Evolutionary conservation across 2,888 invertebrate species (phyloP).

Genomic region (Barypeithes pellucidus): DNA sequence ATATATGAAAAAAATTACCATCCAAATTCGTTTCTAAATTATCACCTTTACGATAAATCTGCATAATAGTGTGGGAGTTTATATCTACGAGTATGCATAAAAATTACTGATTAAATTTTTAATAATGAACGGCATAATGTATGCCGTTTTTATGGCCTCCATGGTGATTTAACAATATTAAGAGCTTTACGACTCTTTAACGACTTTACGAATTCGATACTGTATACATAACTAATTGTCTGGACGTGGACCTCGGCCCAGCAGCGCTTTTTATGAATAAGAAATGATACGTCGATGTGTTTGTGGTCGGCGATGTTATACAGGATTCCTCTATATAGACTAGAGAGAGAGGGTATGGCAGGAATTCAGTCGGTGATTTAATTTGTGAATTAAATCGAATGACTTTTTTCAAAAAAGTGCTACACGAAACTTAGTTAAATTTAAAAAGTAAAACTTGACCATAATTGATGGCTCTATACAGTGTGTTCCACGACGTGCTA

Average conservation of each 20-base stretch:
- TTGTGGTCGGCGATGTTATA: not conserved
- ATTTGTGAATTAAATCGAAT: no score
- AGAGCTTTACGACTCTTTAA: constrained; percentile 50
- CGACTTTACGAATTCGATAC: constrained; percentile 48
- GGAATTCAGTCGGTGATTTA: no score
- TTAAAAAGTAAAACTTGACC: no score
- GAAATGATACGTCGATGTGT: constrained; percentile 4
- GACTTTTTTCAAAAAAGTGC: no score
- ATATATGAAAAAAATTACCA: constrained; percentile 40
- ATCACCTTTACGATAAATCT: constrained; percentile 44
- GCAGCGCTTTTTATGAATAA: constrained; percentile 28
- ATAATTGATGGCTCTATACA: no score
- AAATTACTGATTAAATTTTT: constrained; percentile 49
- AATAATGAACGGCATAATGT: constrained; percentile 51
- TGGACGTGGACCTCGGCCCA: constrained; percentile 27
- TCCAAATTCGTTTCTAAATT: constrained; percentile 49
- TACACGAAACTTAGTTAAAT: no score
- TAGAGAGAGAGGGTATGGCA: no score
- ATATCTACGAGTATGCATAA: constrained; percentile 45
- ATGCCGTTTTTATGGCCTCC: constrained; percentile 49
- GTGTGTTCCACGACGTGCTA: no score
- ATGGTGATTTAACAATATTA: constrained; percentile 52
- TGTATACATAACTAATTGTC: constrained; percentile 50
- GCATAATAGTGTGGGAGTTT: constrained; percentile 41
- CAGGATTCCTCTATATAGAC: no score